Evolutionary conservation across 2,797 vertebrate species (phyloP).

Genomic region (Pangasius sanitwongsei): DNA sequence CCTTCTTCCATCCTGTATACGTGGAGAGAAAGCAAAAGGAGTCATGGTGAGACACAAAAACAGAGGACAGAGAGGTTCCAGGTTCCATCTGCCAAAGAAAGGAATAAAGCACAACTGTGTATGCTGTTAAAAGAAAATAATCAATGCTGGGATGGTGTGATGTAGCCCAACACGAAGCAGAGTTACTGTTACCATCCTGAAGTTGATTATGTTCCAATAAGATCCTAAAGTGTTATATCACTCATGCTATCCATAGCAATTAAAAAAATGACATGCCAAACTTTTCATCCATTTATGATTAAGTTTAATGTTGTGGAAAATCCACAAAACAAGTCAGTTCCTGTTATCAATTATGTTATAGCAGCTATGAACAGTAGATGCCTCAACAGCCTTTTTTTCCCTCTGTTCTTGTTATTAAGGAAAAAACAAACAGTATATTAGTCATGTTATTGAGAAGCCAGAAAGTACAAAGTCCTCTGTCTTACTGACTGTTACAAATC

Average conservation of each 20-base stretch:
- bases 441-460: neutral
- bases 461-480: neutral
- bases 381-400: no score
- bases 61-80: neutral
- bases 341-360: neutral
- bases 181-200: neutral
- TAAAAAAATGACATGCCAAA: neutral
- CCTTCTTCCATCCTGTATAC: conserved; percentile 28
- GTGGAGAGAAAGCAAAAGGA: conserved; percentile 33
- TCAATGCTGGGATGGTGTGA: neutral
- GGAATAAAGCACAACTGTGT: neutral
- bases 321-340: neutral
- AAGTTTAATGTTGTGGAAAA: neutral
- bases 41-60: neutral
- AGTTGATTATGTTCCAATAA: neutral
- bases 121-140: neutral
- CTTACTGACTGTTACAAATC: neutral
- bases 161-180: no score
- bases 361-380: neutral
- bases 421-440: neutral
- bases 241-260: neutral
- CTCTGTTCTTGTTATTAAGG: neutral
- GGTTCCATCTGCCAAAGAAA: neutral
- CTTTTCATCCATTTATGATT: neutral
- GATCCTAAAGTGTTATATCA: neutral